Conservation (phyloP, 2,888 invertebrate species). For the Brachynemurus nebulosus region DNA sequence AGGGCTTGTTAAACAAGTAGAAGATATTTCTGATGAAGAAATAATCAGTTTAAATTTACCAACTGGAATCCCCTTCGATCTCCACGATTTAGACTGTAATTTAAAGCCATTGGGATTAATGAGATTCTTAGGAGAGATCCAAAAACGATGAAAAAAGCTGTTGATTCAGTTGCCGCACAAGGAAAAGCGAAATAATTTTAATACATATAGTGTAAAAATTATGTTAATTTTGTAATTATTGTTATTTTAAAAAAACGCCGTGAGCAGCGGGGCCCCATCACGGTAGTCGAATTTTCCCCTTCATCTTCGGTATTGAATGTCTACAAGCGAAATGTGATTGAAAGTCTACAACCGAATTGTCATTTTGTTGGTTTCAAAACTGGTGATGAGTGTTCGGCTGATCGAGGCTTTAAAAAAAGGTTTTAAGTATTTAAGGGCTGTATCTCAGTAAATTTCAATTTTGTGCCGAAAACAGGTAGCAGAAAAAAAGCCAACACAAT, state of each 20-base stretch:
- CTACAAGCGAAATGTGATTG: no score
- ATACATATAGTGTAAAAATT: neutral
- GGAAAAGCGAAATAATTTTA: slow-evolving; percentile 39
- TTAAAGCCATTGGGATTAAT: slow-evolving; percentile 41
- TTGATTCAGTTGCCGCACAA: slow-evolving; percentile 44
- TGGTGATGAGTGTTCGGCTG: no score
- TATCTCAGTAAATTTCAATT: no score
- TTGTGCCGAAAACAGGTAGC: no score
- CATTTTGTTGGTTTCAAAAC: no score
- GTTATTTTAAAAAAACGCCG: neutral
- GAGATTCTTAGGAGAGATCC: slow-evolving; percentile 47
- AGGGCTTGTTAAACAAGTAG: slow-evolving; percentile 75
- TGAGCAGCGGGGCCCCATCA: no score
- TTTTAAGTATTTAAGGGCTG: no score
- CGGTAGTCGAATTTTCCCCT: no score
- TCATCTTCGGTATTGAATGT: no score
- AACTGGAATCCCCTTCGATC: slow-evolving; percentile 50
- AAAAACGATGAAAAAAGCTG: slow-evolving; percentile 48
- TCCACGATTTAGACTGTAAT: slow-evolving; percentile 42
- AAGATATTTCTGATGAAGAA: slow-evolving; percentile 42
- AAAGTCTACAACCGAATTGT: no score
- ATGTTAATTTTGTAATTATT: neutral
- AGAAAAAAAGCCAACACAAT: no score
- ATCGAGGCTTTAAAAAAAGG: no score
- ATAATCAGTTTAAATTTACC: slow-evolving; percentile 47